Base-by-base conservation (phyloP, 2,113 vertebrate genomes). In the Pantherophis guttatus region DNA sequence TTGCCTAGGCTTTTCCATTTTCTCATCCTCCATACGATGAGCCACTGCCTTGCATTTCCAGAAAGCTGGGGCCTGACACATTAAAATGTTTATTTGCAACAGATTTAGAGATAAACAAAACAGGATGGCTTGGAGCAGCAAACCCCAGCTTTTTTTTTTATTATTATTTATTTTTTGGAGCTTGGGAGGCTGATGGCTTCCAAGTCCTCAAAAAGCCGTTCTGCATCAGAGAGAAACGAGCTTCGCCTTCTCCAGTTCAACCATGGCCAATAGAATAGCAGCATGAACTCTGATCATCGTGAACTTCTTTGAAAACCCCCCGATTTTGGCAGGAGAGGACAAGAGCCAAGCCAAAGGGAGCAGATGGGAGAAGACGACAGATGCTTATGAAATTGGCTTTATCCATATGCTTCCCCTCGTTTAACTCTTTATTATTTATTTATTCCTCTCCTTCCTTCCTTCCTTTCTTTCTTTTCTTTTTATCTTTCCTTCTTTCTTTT, bases 341-440 rank as follows among this genome's bases (percentile, higher is more conserved):
- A 95, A 44, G 5, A 95, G 93, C 11, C 26, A 0, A 70, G 97
- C 97, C 97, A 97, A 95, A 48, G 26, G 52, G 86, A 29, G 97
- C 95, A 97, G 98, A 98, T 97, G 96, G 97, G 97, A 93, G 92
- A 91, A 93, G 91, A 93, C 91, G 86, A 92, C 97, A 97, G 98
- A 97, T 97, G 97, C 95, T 96, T 96, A 97, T 50, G 91, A 0
- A 89, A 93, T 95, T 96, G 94, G 89, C 95, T 89, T 96, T 96
- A 95, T 97, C 97, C 97, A 96, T 96, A 98, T 97, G 97, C 94
- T 98, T 97, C 97, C 94, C 96, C 50, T 0, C 94, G 24, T 94
- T 44, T 33, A 11, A 21, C 9, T 53, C 52, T 52, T 58, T 53
- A 39, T 39, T 44, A 39, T 39, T 75, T 75, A 17, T 39, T 44